Conservation (phyloP, 1,140 invertebrate genomes). For the Microplitis demolitor region DNA sequence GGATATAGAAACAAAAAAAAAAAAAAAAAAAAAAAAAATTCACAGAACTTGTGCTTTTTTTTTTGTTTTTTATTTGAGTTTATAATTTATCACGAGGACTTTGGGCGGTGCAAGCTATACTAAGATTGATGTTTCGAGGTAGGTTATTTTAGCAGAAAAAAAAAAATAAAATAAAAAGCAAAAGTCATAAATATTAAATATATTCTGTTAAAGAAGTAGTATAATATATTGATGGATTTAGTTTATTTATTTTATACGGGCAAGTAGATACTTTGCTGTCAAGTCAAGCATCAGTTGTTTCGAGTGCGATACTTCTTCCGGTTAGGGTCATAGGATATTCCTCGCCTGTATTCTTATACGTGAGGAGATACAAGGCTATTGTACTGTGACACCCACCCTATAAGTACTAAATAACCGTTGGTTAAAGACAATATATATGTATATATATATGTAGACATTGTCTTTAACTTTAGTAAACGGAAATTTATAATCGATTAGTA, state of each 20-base stretch:
- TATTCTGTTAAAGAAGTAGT: not conserved
- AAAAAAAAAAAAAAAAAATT: conserved; percentile 2
- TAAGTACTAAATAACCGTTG: not conserved
- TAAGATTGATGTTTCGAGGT: not conserved
- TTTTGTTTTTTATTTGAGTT: not conserved
- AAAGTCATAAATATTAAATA: not conserved
- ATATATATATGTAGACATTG: too few species aligned
- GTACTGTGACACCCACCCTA: not conserved
- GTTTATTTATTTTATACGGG: not conserved
- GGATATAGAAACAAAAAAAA: not conserved
- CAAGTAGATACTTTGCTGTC: not conserved
- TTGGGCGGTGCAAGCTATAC: not conserved
- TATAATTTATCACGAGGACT: not conserved
- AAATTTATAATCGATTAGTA: too few species aligned
- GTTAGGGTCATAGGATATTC: conserved; percentile 45
- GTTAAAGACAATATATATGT: not conserved
- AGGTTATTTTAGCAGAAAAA: not conserved
- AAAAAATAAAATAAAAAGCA: not conserved
- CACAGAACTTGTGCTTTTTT: not conserved
- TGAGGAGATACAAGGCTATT: conserved; percentile 17
- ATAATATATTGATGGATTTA: not conserved
- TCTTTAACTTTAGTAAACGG: too few species aligned
- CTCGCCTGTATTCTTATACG: conserved; percentile 34
- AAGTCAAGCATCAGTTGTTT: conserved; percentile 37
- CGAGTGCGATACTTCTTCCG: conserved; percentile 48